A percentile compares a stretch with the other conserved stretches of the same genome.
These are phyloP conservation scores for Rhagoletis zephyria DNA, from an alignment of 1,140 invertebrate species.

Conservation along the genomic window DNA sequence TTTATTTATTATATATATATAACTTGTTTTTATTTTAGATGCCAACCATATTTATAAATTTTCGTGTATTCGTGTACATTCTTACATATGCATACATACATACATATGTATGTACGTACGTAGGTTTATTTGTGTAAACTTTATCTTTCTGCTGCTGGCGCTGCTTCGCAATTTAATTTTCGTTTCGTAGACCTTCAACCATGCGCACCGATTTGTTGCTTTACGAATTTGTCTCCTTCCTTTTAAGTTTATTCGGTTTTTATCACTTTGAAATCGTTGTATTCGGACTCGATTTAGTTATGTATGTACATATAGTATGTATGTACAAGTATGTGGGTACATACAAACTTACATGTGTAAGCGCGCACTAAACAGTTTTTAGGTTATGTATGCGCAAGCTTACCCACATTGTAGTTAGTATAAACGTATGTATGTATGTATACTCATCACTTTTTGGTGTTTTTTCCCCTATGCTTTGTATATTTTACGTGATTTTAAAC, in stretches of 20 bases:
- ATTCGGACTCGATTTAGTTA: not conserved
- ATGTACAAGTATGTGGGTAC: no score
- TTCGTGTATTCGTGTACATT: not conserved
- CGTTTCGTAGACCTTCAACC: constrained; percentile 25
- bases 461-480: not conserved
- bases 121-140: not conserved
- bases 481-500: constrained; percentile 30
- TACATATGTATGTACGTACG: not conserved
- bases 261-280: constrained; percentile 1
- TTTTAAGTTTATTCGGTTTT: constrained; percentile 36
- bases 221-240: constrained; percentile 21
- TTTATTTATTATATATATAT: no score
- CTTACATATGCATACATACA: not conserved
- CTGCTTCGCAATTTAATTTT: not conserved
- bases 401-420: not conserved
- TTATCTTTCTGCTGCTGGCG: not conserved
- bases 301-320: not conserved
- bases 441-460: not conserved
- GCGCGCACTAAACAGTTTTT: not conserved
- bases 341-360: not conserved
- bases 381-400: constrained; percentile 34
- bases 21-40: no score
- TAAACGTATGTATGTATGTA: not conserved
- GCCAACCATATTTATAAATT: not conserved
- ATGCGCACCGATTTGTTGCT: not conserved